These are phyloP conservation scores for Plutomurus gul DNA, from an alignment of 1,140 invertebrate species.

Conservation along the genomic window DNA sequence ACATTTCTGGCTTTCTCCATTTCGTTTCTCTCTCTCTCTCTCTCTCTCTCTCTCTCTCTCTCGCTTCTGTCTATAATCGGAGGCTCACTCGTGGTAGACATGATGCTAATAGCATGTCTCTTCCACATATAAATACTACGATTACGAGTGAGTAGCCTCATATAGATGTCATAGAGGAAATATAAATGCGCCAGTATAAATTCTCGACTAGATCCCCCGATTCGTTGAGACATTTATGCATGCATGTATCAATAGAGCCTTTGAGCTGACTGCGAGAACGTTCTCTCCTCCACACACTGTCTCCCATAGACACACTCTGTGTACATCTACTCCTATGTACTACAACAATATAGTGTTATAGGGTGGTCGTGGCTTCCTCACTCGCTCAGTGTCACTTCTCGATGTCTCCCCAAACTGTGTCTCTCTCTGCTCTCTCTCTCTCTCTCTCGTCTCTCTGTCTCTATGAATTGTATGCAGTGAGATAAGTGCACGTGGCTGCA, in stretches of 20 bases:
- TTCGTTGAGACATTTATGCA: constrained; percentile 36
- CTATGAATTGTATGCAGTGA: constrained; percentile 15
- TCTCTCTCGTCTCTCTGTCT: not conserved
- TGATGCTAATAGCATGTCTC: constrained; percentile 4
- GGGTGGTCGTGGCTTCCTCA: not conserved
- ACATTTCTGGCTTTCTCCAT: constrained; percentile 16
- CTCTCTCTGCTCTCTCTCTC: not conserved
- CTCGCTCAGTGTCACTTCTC: not conserved
- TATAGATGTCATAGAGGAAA: constrained; percentile 5
- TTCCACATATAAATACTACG: not conserved
- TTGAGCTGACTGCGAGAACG: not conserved
- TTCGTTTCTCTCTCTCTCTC: not conserved
- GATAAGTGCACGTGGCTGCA: not conserved
- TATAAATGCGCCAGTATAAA: constrained; percentile 25
- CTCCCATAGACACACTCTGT: no score
- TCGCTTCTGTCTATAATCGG: not conserved
- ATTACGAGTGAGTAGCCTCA: not conserved
- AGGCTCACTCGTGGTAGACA: not conserved
- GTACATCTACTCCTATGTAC: no score
- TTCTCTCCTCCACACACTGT: not conserved
- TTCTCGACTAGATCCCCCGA: constrained; percentile 7
- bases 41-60: not conserved
- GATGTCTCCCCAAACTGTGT: not conserved
- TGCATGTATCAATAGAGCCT: constrained; percentile 35
- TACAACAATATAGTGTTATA: no score